phyloP scores from a whole-genome alignment of 2,797 vertebrate genomes.

The Spinibarbus caldwelli region DNA sequence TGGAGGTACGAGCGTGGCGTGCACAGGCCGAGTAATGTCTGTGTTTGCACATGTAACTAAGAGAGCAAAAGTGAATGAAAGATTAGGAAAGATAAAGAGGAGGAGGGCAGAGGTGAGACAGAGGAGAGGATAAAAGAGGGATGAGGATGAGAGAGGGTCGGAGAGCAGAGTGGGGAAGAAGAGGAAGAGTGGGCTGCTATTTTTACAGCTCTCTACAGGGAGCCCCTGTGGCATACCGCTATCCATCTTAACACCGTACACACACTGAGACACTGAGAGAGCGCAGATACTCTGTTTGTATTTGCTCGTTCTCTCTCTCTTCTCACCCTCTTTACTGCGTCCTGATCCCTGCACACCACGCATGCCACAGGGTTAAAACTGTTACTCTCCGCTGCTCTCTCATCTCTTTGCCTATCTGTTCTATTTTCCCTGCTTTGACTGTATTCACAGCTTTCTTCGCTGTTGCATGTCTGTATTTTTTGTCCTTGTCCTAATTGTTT shows the following conservation, averaged over 20 bases:
- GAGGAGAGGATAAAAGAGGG: conserved; percentile 63
- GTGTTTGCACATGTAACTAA: conserved; percentile 51
- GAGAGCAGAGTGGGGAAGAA: conserved; percentile 44
- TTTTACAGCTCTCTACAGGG: conserved; percentile 51
- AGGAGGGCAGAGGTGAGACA: conserved; percentile 60
- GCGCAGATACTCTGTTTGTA: conserved; percentile 34
- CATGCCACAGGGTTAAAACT: conserved; percentile 38
- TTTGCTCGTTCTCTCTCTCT: conserved; percentile 17
- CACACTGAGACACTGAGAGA: conserved; percentile 36
- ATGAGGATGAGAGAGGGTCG: conserved; percentile 56
- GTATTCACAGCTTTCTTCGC: not conserved
- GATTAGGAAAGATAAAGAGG: conserved; percentile 55
- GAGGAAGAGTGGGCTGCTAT: conserved; percentile 57
- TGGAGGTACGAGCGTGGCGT: not conserved
- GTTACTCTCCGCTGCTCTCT: conserved; percentile 1
- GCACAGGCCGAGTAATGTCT: not conserved
- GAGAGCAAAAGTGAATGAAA: conserved; percentile 22
- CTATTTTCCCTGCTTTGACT: not conserved
- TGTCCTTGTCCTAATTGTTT: not conserved
- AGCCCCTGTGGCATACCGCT: conserved; percentile 57
- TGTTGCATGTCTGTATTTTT: not conserved
- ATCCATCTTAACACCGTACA: conserved; percentile 57
- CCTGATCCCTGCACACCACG: conserved; percentile 6
- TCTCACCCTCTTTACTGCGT: conserved; percentile 9
- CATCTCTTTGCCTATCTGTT: not conserved